Percentiles rank a stretch among this genome's conserved stretches.
Evolutionary conservation across 2,797 vertebrate species (phyloP).

Genomic region (Poeciliopsis gracilis): DNA sequence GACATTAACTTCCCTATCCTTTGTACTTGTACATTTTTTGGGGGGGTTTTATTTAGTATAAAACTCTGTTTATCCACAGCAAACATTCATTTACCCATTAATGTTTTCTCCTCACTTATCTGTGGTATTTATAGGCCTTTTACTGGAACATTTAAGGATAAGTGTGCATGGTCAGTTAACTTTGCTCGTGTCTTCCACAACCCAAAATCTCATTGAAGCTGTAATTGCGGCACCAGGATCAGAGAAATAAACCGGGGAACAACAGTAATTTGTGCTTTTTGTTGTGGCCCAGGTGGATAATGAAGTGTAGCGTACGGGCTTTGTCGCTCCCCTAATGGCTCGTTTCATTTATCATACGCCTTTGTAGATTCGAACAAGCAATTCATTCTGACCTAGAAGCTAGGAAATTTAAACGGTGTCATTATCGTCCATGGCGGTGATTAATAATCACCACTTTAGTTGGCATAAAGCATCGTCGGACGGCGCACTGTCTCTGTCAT

Average conservation of each 20-base stretch:
- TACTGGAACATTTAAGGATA: not conserved
- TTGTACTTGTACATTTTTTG: conserved; percentile 25
- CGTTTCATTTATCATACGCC: conserved; percentile 39
- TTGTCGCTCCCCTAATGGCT: conserved; percentile 16
- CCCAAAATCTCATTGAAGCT: conserved; percentile 11
- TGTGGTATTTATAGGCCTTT: conserved; percentile 12
- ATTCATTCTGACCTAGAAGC: conserved; percentile 46
- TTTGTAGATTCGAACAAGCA: conserved; percentile 41
- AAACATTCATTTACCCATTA: not conserved
- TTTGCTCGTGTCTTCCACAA: not conserved
- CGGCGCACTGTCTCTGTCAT: conserved; percentile 22
- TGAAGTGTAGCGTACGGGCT: conserved; percentile 3
- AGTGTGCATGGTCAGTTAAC: not conserved
- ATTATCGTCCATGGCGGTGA: conserved; percentile 25
- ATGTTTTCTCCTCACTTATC: conserved; percentile 19
- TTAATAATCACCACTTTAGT: conserved; percentile 37
- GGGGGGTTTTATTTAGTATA: conserved; percentile 12
- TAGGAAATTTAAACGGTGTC: conserved; percentile 34
- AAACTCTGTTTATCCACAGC: conserved; percentile 19
- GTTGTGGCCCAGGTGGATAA: conserved; percentile 27
- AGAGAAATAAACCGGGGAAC: conserved; percentile 4
- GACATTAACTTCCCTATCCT: conserved; percentile 4
- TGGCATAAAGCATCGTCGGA: conserved; percentile 24
- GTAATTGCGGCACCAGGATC: not conserved
- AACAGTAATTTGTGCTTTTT: conserved; percentile 13